These are phyloP conservation scores for Tapera naevia DNA, from an alignment of 2,797 vertebrate species.

Conservation along the genomic window DNA sequence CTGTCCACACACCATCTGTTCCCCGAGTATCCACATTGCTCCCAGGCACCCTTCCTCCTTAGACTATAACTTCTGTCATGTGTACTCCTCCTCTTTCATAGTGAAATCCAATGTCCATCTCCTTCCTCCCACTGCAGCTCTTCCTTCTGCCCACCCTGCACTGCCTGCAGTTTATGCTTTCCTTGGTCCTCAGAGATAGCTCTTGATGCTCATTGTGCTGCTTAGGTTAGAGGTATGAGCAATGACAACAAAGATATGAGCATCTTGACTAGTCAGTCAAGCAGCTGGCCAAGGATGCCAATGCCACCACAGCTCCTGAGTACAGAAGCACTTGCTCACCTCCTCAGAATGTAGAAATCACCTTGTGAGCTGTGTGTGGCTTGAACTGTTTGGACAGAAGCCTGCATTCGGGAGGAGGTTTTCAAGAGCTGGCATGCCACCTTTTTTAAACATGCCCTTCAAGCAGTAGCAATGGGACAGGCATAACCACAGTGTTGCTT, in stretches of 20 bases:
- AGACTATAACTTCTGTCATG: neutral
- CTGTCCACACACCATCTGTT: neutral
- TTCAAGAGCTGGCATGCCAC: neutral
- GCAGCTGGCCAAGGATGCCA: neutral
- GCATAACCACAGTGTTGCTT: accelerated
- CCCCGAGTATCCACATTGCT: neutral
- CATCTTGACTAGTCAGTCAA: neutral
- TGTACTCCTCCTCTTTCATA: neutral
- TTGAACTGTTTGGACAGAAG: neutral
- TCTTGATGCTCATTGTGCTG: neutral
- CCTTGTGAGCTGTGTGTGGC: neutral
- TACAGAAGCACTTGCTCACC: neutral
- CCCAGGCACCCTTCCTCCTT: neutral
- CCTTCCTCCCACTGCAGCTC: neutral
- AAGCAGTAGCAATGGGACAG: neutral
- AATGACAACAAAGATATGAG: neutral
- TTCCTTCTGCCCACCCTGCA: neutral
- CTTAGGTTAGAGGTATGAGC: neutral
- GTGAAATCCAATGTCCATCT: neutral
- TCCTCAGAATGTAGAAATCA: neutral
- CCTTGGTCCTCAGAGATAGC: neutral
- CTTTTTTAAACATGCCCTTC: neutral
- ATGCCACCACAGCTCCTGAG: neutral
- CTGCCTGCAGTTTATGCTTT: neutral
- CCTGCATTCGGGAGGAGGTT: neutral